phyloP scores from a whole-genome alignment of 2,113 vertebrate genomes.

The Neomonachus schauinslandi region DNA sequence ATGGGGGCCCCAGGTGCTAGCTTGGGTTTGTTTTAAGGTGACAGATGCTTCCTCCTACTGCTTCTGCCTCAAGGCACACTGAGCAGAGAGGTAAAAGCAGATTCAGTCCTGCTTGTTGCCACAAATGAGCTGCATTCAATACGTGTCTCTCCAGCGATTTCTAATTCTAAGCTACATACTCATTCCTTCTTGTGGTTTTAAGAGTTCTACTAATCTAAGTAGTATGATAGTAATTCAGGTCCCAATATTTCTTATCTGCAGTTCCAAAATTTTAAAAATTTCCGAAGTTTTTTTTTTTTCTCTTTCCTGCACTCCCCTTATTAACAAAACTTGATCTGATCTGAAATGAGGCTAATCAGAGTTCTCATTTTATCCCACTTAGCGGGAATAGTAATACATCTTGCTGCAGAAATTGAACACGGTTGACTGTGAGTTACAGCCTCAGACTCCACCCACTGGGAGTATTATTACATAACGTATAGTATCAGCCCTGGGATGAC shows the following conservation, averaged over 20 bases:
- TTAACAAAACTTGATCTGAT: conserved; percentile 1
- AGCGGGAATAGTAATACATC: not conserved
- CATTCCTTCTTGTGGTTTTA: not conserved
- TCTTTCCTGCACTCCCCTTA: not conserved
- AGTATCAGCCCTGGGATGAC: not conserved
- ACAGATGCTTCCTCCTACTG: not conserved
- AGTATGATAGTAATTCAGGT: not conserved
- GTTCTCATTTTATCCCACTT: conserved; percentile 28
- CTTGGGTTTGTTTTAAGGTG: not conserved
- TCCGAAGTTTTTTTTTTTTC: not conserved
- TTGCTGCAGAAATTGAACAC: conserved; percentile 34
- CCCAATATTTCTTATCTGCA: not conserved
- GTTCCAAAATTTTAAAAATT: not conserved
- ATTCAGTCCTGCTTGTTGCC: not conserved
- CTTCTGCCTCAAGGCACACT: not conserved
- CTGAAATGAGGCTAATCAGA: conserved; percentile 7
- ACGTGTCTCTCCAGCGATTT: not conserved
- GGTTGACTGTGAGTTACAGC: not conserved
- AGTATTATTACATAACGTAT: not conserved
- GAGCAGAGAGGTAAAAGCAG: not conserved
- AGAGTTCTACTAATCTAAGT: not conserved
- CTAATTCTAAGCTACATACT: not conserved
- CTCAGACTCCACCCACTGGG: not conserved
- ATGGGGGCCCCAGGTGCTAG: not conserved
- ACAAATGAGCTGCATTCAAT: not conserved